Percentiles rank a stretch among this genome's conserved stretches.
These are phyloP conservation scores for Phocoena sinus DNA, from an alignment of 2,113 vertebrate species.

Conservation along the genomic window DNA sequence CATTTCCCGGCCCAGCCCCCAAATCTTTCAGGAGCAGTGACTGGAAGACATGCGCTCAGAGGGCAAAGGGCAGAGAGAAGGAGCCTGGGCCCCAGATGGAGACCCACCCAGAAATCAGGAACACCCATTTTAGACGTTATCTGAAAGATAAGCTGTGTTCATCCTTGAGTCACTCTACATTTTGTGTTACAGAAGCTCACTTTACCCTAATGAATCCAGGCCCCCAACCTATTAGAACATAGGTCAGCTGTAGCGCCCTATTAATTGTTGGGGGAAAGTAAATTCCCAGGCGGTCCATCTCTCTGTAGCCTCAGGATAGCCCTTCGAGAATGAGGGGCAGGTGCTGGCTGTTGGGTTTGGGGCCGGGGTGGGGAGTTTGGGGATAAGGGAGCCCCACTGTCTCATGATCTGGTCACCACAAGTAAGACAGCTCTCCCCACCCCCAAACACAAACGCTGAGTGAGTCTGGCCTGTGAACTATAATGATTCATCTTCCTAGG, in stretches of 20 bases:
- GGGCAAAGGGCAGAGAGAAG: background rate
- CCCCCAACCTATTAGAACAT: background rate
- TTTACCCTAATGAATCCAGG: background rate
- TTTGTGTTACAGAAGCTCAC: background rate
- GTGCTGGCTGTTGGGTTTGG: background rate
- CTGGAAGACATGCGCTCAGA: background rate
- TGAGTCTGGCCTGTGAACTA: background rate
- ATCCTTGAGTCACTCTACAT: background rate
- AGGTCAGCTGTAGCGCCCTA: background rate
- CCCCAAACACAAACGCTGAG: background rate
- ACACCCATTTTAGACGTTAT: background rate
- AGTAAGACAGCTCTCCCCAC: background rate
- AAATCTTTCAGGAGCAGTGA: background rate
- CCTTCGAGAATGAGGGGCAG: background rate
- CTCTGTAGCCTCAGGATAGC: background rate
- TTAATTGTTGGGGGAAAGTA: background rate
- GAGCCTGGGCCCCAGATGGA: background rate
- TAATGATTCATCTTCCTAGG: background rate
- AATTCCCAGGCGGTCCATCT: background rate
- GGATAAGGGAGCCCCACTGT: background rate
- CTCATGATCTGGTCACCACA: background rate
- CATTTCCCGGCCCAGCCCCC: background rate
- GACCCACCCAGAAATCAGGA: background rate
- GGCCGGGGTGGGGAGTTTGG: background rate
- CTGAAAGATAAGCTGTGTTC: background rate